Base-by-base conservation (phyloP, 2,888 invertebrate species). In the Tinea semifulvella region DNA sequence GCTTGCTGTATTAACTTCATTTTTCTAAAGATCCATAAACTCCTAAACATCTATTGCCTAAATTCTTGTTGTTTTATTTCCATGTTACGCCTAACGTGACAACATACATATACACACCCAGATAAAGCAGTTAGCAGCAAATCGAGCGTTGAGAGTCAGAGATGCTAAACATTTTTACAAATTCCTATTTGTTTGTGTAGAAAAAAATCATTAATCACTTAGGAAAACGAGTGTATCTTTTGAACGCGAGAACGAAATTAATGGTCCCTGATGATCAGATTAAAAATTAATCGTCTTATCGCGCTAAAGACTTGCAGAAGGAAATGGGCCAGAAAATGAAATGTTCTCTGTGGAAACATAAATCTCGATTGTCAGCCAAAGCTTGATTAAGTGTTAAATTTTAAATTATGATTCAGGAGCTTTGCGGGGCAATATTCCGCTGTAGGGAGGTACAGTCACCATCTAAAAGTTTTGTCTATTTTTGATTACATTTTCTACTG, bases 311-410 rank as follows among this genome's bases (percentile, higher is more conserved):
- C 55, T 56, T 56, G 57, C 47, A 52, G 52, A 61, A 68, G 65
- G 65, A 72, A 74, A 72, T 70, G 65, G 58, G 53, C 55, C 58
- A 63, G 64, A 68, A 72, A 73, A 73, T 73, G 60, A 62, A 65
- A 68, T 55, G 65, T 61, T 59, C 67, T 58, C 60, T 46, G 49
- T 52, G 58, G 61, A 56, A 60, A 57, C 62, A 54, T 68, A 69
- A 75, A 70, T 69, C 65, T 65, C 61, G 67, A 68, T 71, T 72
- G 69, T 72, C 69, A 67, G 63, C 54, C 55, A 54, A 60, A 65
- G 61, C 67, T 74, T 76, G 75, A 77, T 76, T 72, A 70, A 75
- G 70, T 68, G 69, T 65, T 73, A 72, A 74, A 74, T 75, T 73
- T 72, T 73, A 71, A 74, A 69, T 72, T 69, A 71, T 68, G 61